These are phyloP conservation scores for Anguilla marmorata DNA, from an alignment of 2,797 vertebrate genomes.

Conservation along the genomic window DNA sequence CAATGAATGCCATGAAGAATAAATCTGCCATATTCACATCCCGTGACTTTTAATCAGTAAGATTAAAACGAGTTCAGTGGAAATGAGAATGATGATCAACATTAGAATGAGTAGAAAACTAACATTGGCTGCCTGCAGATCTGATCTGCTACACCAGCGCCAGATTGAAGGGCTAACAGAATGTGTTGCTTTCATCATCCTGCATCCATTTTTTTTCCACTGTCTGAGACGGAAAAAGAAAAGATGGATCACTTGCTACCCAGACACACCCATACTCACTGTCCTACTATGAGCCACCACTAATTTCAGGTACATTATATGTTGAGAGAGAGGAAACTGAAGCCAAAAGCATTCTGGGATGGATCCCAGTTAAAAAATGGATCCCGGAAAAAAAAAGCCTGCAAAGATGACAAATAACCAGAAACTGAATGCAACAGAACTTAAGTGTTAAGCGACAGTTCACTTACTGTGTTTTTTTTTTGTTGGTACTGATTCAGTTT, in stretches of 20 bases:
- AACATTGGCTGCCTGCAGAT: too few species aligned
- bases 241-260: background rate
- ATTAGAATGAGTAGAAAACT: too few species aligned
- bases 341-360: background rate
- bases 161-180: background rate
- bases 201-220: background rate
- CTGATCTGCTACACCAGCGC: too few species aligned
- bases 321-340: background rate
- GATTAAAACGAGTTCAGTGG: too few species aligned
- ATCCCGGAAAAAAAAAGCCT: background rate
- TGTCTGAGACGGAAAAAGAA: background rate
- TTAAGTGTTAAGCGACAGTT: background rate
- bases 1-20: too few species aligned
- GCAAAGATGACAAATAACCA: background rate
- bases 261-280: background rate
- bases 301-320: background rate
- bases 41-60: too few species aligned
- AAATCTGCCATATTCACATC: too few species aligned
- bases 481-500: background rate
- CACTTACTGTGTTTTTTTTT: background rate
- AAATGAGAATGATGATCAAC: too few species aligned
- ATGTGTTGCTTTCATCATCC: background rate
- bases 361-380: background rate
- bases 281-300: background rate
- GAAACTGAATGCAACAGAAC: background rate